These are phyloP conservation scores for Drosophila mauritiana DNA, from an alignment of 1,140 invertebrate genomes.

Conservation along the genomic window DNA sequence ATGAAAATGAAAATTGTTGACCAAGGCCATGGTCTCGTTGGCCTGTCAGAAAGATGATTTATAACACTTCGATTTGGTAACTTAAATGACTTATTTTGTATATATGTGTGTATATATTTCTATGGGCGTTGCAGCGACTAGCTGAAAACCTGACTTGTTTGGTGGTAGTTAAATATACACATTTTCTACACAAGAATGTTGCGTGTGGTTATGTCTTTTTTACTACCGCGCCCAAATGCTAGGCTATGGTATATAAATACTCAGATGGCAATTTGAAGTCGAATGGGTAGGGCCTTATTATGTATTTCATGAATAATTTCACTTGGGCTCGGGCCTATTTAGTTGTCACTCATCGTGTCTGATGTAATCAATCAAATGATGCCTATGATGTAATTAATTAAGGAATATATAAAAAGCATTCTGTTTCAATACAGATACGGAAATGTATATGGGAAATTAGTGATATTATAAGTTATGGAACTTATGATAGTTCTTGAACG, in stretches of 20 bases:
- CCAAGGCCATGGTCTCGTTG: conserved; percentile 31
- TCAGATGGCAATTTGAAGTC: background rate
- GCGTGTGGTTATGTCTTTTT: conserved; percentile 14
- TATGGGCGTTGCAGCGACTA: conserved; percentile 33
- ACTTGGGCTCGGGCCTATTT: background rate
- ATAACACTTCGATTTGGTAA: conserved; percentile 31
- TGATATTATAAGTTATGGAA: too few species aligned
- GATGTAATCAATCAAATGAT: conserved; percentile 1
- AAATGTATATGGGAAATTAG: background rate
- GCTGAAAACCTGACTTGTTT: conserved; percentile 15
- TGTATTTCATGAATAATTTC: background rate
- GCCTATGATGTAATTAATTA: too few species aligned
- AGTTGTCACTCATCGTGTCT: conserved; percentile 1
- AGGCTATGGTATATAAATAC: conserved; percentile 37
- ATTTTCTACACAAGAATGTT: conserved; percentile 32
- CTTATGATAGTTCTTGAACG: too few species aligned
- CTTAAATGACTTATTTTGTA: background rate
- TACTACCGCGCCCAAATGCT: conserved; percentile 50
- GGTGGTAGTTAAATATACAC: conserved; percentile 9
- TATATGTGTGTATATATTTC: background rate
- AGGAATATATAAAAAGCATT: too few species aligned
- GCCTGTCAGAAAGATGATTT: conserved; percentile 60
- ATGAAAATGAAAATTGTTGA: conserved; percentile 71
- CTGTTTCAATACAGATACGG: too few species aligned
- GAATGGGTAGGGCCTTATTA: conserved; percentile 2